These are phyloP conservation scores for Salmo trutta DNA, from an alignment of 2,797 vertebrate genomes.

Conservation along the genomic window DNA sequence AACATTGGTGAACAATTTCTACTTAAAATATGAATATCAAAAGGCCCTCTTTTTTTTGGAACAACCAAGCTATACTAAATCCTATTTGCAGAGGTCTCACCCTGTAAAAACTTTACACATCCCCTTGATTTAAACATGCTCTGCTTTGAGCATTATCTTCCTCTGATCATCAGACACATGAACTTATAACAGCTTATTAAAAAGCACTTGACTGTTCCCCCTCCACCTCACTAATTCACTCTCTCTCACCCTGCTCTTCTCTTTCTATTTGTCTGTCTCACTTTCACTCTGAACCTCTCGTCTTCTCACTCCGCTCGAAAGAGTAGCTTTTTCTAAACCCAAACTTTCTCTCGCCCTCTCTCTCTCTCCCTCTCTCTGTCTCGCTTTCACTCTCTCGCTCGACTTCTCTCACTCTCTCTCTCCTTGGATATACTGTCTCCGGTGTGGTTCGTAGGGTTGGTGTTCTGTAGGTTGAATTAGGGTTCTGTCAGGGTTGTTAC, in stretches of 20 bases:
- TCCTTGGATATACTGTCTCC: constrained; percentile 54
- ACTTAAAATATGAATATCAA: too few relatives aligned
- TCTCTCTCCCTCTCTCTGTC: constrained; percentile 51
- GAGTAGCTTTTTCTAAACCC: background rate
- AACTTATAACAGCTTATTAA: constrained; percentile 61
- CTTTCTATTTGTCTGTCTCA: constrained; percentile 16
- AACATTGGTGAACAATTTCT: too few relatives aligned
- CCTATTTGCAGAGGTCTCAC: constrained; percentile 10
- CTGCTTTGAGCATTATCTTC: constrained; percentile 62
- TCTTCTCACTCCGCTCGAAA: background rate
- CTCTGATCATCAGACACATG: constrained; percentile 53
- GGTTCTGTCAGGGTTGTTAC: constrained; percentile 78
- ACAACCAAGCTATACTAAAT: constrained; percentile 38
- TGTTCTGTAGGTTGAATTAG: constrained; percentile 77
- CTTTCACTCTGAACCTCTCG: constrained; percentile 29
- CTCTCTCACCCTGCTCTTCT: background rate
- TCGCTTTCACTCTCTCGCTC: constrained; percentile 53
- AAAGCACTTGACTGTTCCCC: constrained; percentile 39
- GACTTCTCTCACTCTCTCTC: constrained; percentile 29
- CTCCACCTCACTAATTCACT: constrained; percentile 32
- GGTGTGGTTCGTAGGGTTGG: constrained; percentile 66
- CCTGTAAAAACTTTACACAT: constrained; percentile 9
- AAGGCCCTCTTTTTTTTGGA: too few relatives aligned
- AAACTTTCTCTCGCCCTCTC: background rate
- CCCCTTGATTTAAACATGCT: constrained; percentile 58